phyloP scores from a whole-genome alignment of 2,797 vertebrate genomes.

The Streptopelia turtur region DNA sequence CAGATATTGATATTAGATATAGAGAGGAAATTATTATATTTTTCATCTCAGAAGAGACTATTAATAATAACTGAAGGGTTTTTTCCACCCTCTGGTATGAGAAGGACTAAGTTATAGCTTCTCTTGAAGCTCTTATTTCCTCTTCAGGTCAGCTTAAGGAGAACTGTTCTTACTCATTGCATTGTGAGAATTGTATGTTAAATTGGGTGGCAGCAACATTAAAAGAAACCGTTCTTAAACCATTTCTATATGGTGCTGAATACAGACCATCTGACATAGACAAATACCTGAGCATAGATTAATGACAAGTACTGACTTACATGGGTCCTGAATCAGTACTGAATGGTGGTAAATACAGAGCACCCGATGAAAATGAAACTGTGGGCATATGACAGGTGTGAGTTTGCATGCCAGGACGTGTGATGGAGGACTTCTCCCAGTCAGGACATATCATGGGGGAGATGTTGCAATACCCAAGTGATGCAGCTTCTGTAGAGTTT shows the following conservation, averaged over 20 bases:
- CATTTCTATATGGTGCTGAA: background rate
- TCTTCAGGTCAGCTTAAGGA: background rate
- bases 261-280: background rate
- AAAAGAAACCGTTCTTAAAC: background rate
- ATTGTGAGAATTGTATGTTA: background rate
- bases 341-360: background rate
- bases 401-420: background rate
- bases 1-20: background rate
- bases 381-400: background rate
- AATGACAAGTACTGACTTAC: background rate
- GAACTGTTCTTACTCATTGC: background rate
- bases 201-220: background rate
- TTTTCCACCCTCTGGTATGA: background rate
- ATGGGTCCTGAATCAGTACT: background rate
- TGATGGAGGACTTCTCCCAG: background rate
- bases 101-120: background rate
- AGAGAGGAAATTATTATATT: background rate
- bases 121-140: background rate
- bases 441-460: rapidly evolving
- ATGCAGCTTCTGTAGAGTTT: background rate
- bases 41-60: background rate
- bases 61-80: background rate
- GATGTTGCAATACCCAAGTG: background rate
- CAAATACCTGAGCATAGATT: background rate
- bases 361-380: background rate